Evolutionary conservation across 2,113 vertebrate genomes (phyloP).

Genomic region (Hyla sarda): DNA sequence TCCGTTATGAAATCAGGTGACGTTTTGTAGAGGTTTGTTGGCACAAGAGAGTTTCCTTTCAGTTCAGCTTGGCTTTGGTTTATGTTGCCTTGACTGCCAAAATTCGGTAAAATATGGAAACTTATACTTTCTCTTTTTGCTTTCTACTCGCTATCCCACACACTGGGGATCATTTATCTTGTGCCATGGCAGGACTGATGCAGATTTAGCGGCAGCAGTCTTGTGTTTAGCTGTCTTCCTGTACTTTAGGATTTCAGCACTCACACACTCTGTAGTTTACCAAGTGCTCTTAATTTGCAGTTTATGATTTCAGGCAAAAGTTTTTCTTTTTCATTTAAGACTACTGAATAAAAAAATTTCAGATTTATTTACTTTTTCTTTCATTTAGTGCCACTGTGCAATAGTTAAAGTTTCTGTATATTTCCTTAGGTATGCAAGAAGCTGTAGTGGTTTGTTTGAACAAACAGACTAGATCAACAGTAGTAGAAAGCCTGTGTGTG

Average conservation of each 20-base stretch:
- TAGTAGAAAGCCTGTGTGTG: conserved; percentile 80
- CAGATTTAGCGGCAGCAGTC: neutral
- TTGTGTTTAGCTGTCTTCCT: neutral
- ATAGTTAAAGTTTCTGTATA: neutral
- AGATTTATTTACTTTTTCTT: neutral
- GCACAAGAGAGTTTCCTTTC: conserved; percentile 33
- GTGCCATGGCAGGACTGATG: conserved; percentile 47
- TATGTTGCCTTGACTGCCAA: conserved; percentile 50
- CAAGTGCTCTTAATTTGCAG: neutral
- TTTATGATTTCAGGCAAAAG: conserved; percentile 4
- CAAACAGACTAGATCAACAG: conserved; percentile 87
- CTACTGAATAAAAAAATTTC: neutral
- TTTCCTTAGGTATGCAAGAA: conserved; percentile 88
- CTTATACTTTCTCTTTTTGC: conserved; percentile 21
- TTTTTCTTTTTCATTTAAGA: neutral
- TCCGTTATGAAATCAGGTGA: conserved; percentile 20
- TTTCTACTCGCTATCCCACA: conserved; percentile 43
- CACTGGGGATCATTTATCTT: conserved; percentile 50
- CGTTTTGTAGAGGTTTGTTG: conserved; percentile 41
- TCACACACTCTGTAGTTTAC: neutral
- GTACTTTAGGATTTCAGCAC: conserved; percentile 23
- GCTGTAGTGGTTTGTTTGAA: conserved; percentile 93
- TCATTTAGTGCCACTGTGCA: neutral
- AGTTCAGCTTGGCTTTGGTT: conserved; percentile 34
- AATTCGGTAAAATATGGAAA: conserved; percentile 39